Base-by-base conservation (phyloP, 2,113 vertebrate genomes). In the Aphyosemion australe region DNA sequence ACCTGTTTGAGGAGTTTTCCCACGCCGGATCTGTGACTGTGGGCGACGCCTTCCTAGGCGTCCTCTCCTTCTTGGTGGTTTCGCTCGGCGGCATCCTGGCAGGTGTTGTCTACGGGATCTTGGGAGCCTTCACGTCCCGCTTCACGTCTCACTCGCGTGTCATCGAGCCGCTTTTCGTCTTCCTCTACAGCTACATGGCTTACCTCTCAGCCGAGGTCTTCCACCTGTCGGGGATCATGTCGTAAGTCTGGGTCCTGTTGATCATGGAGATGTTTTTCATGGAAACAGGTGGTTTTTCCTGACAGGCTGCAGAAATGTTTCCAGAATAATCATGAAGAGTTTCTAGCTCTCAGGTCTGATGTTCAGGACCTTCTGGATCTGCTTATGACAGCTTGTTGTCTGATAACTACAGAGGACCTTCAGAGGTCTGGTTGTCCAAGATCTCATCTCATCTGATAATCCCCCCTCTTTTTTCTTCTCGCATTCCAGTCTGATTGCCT, bases 171-270 rank as follows among this genome's bases (percentile, higher is more conserved):
- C 95, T 99, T 62, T 98, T 99, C 72, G 96, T 98, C 61, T 99
- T 99, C 91, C 95, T 99, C 70, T 99, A 97, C 93, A 99, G 97
- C 91, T 99, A 97, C 92, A 97, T 99, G 96, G 97, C 96, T 0
- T 99, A 99, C 52, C 94, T 99, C 60, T 98, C 95, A 0, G 95
- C 97, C 0, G 97, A 99, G 90, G 91, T 97, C 85, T 99, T 99
- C 92, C 96, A 97, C 77, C 95, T 99, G 54, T 99, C 97, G 0
- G 97, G 97, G 61, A 99, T 99, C 93, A 98, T 99, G 96, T 93
- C 96, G 97, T 98, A 86, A 96, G 97, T 96, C 41, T 42, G 37
- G 37, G 37, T 39, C 37, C 37, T 39, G 37, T 42, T 42, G 41
- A 13, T 13, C 51, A 8, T 37, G 34, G 34, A 37, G 34, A 37